Evolutionary conservation across 2,888 invertebrate species (phyloP).

Genomic region (Hirtodrosophila duncani): DNA sequence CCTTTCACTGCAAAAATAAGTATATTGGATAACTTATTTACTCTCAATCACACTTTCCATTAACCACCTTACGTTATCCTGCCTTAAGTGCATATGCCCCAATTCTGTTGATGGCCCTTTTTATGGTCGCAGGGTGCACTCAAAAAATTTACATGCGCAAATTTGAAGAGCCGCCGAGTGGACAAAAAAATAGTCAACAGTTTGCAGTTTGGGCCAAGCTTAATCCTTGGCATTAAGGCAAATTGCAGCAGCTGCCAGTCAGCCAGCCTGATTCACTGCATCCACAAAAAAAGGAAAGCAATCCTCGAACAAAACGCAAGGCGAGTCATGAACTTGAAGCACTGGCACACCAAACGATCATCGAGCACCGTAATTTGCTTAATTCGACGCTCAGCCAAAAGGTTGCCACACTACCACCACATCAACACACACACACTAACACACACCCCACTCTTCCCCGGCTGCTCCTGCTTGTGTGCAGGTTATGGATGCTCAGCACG

Average conservation of each 20-base stretch:
- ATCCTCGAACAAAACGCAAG: conserved; percentile 34
- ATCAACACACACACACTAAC: background rate
- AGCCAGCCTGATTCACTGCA: background rate
- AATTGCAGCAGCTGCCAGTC: conserved; percentile 48
- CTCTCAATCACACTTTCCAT: background rate
- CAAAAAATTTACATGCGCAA: conserved; percentile 63
- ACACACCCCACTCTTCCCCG: conserved; percentile 1
- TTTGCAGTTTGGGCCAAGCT: conserved; percentile 47
- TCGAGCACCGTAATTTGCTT: conserved; percentile 73
- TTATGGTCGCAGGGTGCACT: conserved; percentile 13
- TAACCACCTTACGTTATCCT: too few species aligned
- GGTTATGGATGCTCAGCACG: conserved; percentile 55
- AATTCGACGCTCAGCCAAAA: conserved; percentile 71
- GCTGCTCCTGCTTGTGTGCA: conserved; percentile 28
- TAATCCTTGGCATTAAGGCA: conserved; percentile 68
- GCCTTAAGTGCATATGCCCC: conserved; percentile 16
- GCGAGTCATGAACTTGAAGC: conserved; percentile 39
- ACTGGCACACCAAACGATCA: conserved; percentile 17
- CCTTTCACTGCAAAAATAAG: too few species aligned
- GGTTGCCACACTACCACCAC: conserved; percentile 20
- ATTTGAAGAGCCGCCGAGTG: conserved; percentile 41
- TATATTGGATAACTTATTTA: too few species aligned
- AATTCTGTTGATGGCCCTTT: conserved; percentile 6
- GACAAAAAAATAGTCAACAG: conserved; percentile 64
- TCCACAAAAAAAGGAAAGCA: conserved; percentile 10